Evolutionary conservation across 2,888 invertebrate genomes (phyloP), one percentile per base, ranked within the genome.

Genomic region (Apamea epomidion): DNA sequence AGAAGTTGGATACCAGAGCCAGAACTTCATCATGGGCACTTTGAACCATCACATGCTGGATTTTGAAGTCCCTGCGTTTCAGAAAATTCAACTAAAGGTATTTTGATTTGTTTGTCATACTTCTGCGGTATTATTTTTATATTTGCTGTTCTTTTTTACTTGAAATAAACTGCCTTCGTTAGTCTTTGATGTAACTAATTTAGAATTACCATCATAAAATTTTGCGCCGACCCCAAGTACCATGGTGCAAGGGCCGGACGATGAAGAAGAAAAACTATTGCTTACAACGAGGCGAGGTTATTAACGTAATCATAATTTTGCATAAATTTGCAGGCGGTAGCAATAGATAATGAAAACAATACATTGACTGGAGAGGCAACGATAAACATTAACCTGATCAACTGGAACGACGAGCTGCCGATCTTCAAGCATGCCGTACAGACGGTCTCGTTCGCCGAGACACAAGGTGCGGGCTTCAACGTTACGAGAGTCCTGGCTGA

Each of bases 351-450:
- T 85, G 90, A 94, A 80, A 90, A 93, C 14, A 88, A 94, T 0
- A 82, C 86, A 0, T 94, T 94, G 81, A 87, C 92, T 7, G 96
- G 96, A n/a, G 91, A 90, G 14, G 94, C 96, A 18, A 91, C 91
- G 6, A 92, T 98, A 0, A 93, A 92, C 78, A 97, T 98, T 18
- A 91, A 96, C 78, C 96, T 98, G 68, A 94, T 95, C 54, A 98
- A 98, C 94, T 97, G 97, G 96, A 98, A 98, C 93, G 98, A 98
- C 91, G 98, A 98, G 92, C 89, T 95, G 85, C 98, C 98, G 0
- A 97, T 97, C 84, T 98, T 98, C 92, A 90, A 93, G 12, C 81
- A 93, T 6, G 87, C 91, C 25, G 91, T 93, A 8, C 93, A 94
- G 60, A 94, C 90, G 0, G 96, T 95, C 0, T 87, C 93, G 10